Evolutionary conservation across 1,140 invertebrate genomes (phyloP), one percentile per base, ranked within the genome.

Genomic region (Drosophila ercepeae): DNA sequence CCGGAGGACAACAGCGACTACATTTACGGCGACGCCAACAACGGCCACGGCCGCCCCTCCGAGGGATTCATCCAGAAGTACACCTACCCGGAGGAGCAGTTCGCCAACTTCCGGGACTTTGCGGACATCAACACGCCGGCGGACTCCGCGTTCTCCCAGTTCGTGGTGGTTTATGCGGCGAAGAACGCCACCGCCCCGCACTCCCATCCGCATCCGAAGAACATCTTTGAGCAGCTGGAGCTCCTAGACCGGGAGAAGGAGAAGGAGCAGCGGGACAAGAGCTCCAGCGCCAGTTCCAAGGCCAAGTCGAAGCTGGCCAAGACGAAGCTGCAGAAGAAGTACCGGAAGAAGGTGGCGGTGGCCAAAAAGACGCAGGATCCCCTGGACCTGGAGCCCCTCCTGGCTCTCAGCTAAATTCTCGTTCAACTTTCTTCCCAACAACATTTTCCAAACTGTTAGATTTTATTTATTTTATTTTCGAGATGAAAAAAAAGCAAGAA

Each of bases 101-200:
- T 97, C 77, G 95, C 96, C 3, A 97, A 97, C 81, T 97, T 97
- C 92, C 93, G 96, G 63, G 96, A 97, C 78, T 97, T 97, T 79
- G 96, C 96, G 0, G 96, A 97, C 75, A 97, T 97, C 21, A 97
- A 96, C 36, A 94, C 95, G 5, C 96, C 95, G 8, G 94, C 95
- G 0, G 95, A 96, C 81, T 94, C 95, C 1, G 95, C 95, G 4
- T 97, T 95, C 88, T 97, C 96, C 0, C 95, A 97, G 71, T 94
- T 95, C 57, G 95, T 96, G 16, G 95, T 97, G 0, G 96, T 97
- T 0, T 96, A 97, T 83, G 94, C 94, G 0, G 96, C 96, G 60
- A 95, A 95, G 89, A 96, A 96, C 69, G 83, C 86, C 18, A 90
- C 86, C 1, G 74, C 77, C 11, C 53, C 76, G 0, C 91, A 89